Base-by-base conservation (phyloP, 2,113 vertebrate species). In the Caretta caretta region DNA sequence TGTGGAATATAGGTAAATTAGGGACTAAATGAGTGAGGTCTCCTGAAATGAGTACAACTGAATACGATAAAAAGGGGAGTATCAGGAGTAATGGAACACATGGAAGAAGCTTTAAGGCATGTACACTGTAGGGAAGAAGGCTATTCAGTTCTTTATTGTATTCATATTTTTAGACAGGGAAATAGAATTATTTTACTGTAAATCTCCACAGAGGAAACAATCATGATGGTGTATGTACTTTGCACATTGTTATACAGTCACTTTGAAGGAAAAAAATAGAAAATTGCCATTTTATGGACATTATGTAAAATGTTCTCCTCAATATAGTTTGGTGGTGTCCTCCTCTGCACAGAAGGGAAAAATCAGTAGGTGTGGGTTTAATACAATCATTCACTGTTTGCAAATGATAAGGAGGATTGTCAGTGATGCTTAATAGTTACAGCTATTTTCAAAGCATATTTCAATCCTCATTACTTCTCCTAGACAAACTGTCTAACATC, bases 191-290 rank as follows among this genome's bases (percentile, higher is more conserved):
- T 88, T 93, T 95, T 93, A 90, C 92, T 84, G 72, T 38, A 90
- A 88, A 94, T 81, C 94, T 29, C 89, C 50, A 85, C 81, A 91
- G 87, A 90, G 92, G 85, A 96, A 95, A 92, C 84, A 90, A 94
- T 93, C 80, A 86, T n/a, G 93, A 80, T 93, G 90, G 78, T 93
- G 90, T 86, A 97, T 96, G 95, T 97, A 80, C 85, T 97, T 97
- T 94, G 86, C 95, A 96, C 92, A 1, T 93, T 96, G 96, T 97
- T 95, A 94, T 2, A 78, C 0, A 88, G 92, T 84, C 94, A 57
- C 79, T 97, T 85, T 89, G 79, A 88, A 69, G 57, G 79, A 96
- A 96, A 97, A 94, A 96, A 96, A 96, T 89, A 94, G 20, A 72
- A 42, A 92, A 79, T 80, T 80, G 56, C 88, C 0, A 3, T 82